Conservation (phyloP, 2,797 vertebrate genomes). For the Oreonectes daqikongensis region DNA sequence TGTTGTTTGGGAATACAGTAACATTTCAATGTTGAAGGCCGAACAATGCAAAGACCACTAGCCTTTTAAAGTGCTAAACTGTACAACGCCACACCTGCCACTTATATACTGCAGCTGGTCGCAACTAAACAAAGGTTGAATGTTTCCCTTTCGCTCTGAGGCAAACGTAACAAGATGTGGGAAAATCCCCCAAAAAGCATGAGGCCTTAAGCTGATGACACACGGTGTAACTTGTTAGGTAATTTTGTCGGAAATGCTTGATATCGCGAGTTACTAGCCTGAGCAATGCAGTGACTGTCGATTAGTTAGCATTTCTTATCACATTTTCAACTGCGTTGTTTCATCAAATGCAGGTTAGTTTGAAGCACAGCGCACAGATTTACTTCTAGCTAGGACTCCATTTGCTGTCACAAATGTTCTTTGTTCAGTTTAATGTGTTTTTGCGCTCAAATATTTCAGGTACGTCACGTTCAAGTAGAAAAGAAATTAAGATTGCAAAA, state of each 20-base stretch:
- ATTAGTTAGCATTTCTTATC: conserved; percentile 29
- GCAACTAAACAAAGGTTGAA: conserved; percentile 21
- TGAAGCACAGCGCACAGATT: not conserved
- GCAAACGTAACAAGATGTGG: conserved; percentile 23
- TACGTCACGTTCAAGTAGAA: not conserved
- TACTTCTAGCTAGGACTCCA: not conserved
- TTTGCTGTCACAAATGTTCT: conserved; percentile 11
- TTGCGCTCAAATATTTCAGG: conserved; percentile 20
- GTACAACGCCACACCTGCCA: not conserved
- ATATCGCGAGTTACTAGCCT: conserved; percentile 1
- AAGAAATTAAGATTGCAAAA: not conserved
- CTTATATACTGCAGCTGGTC: conserved; percentile 17
- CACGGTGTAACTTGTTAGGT: conserved; percentile 23
- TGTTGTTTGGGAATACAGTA: not conserved
- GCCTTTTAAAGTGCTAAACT: not conserved
- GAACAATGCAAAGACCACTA: not conserved
- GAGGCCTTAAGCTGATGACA: conserved; percentile 40
- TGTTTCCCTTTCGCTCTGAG: conserved; percentile 13
- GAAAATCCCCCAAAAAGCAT: conserved; percentile 24
- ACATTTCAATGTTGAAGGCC: not conserved
- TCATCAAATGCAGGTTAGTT: conserved; percentile 17
- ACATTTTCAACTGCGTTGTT: conserved; percentile 9
- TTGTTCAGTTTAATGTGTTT: conserved; percentile 8
- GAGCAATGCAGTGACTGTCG: conserved; percentile 20
- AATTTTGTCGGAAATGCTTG: conserved; percentile 31